Percentiles rank a stretch among this genome's conserved stretches.
Conservation (phyloP, 1,140 invertebrate species). For the Apis mellifera region Amel_HAv3.1 CM009942.2:84501-85000, state of each 20-base stretch:
- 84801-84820: constrained; percentile 63
- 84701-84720: constrained; percentile 77
- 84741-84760: constrained; percentile 77
- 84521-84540: constrained; percentile 78
- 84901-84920: too few species aligned
- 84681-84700: constrained; percentile 71
- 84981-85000: too few species aligned
- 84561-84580: constrained; percentile 76
- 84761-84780: constrained; percentile 56
- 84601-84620: constrained; percentile 47
- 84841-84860: neutral
- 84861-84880: too few species aligned
- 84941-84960: neutral
- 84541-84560: constrained; percentile 80
- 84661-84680: constrained; percentile 45
- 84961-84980: neutral
- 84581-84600: constrained; percentile 65
- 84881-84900: too few species aligned
- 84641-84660: constrained; percentile 31
- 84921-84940: too few species aligned
- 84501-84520: constrained; percentile 63
- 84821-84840: neutral
- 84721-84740: constrained; percentile 76
- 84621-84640: constrained; percentile 39
- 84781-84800: constrained; percentile 4